Percentiles rank a stretch among this genome's conserved stretches.
Conservation (phyloP, 2,888 invertebrate species). For the Archips crataeganus region DNA sequence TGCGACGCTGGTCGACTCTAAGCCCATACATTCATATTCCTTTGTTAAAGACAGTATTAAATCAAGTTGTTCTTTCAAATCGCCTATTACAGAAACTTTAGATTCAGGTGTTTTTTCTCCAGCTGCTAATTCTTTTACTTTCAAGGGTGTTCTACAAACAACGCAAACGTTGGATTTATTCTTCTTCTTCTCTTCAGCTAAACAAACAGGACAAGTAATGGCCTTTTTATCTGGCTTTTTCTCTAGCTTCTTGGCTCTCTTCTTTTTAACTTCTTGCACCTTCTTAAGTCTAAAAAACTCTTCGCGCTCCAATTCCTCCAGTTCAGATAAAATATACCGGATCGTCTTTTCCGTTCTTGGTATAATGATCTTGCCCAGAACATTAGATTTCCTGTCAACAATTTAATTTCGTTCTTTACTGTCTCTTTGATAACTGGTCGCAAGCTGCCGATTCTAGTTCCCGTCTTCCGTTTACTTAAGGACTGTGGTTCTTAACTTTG, state of each 20-base stretch:
- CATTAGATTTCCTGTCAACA: conserved; percentile 59
- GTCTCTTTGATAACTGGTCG: not conserved
- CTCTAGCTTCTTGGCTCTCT: conserved; percentile 40
- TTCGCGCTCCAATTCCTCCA: conserved; percentile 61
- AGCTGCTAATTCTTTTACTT: not conserved
- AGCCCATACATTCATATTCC: not conserved
- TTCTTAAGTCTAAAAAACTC: conserved; percentile 58
- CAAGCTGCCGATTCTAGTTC: conserved; percentile 50
- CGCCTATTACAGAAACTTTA: not conserved
- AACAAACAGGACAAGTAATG: not conserved
- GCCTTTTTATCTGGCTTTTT: conserved; percentile 5
- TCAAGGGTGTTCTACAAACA: not conserved
- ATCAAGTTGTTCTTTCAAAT: conserved; percentile 8
- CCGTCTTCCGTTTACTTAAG: conserved; percentile 49
- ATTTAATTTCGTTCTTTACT: conserved; percentile 35
- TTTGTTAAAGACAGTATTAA: not conserved
- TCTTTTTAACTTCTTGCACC: conserved; percentile 45
- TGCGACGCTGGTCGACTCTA: not conserved
- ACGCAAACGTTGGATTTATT: not conserved
- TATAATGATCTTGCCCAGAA: conserved; percentile 56
- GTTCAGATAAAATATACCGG: conserved; percentile 53
- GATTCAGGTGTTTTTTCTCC: not conserved
- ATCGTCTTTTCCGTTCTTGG: conserved; percentile 55
- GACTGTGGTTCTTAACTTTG: conserved; percentile 47
- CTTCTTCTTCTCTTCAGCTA: conserved; percentile 1